These are phyloP conservation scores for Melospiza georgiana DNA, from an alignment of 2,113 vertebrate species.

Conservation along the genomic window DNA sequence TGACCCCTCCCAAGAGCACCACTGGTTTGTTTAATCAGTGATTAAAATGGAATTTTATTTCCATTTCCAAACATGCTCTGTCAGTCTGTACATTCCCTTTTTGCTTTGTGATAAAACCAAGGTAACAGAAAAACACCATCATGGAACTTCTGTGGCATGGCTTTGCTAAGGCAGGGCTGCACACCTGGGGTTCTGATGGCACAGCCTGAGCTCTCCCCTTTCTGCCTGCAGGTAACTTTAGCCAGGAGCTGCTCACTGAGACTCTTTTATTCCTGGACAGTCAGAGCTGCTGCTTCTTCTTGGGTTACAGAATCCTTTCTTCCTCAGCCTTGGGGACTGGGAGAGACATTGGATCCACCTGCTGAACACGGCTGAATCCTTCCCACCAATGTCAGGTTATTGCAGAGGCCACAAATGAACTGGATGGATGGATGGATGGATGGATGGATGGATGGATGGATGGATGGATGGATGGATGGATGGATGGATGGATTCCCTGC, in stretches of 20 bases:
- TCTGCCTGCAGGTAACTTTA: conserved; percentile 69
- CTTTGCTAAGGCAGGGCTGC: neutral
- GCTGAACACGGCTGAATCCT: neutral
- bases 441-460: neutral
- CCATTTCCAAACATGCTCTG: neutral
- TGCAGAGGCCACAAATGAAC: neutral
- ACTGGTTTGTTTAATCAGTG: conserved; percentile 50
- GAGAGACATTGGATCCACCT: neutral
- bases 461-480: neutral
- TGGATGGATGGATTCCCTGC: neutral
- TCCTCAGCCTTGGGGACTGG: neutral
- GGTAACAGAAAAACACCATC: neutral
- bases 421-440: neutral
- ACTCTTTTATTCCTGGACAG: conserved; percentile 56
- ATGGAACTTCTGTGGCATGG: fast-evolving
- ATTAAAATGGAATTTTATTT: conserved; percentile 53
- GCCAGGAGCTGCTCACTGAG: conserved; percentile 27
- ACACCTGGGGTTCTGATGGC: neutral
- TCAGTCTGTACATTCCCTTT: neutral
- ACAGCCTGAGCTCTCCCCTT: conserved; percentile 40
- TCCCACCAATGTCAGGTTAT: neutral
- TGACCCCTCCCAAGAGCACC: conserved; percentile 1
- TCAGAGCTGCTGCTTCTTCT: conserved; percentile 39
- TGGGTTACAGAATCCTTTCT: conserved; percentile 56
- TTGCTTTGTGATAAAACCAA: neutral